A percentile compares a stretch with the other conserved stretches of the same genome.
These are phyloP conservation scores for Scartelaos histophorus DNA, from an alignment of 2,113 vertebrate species.

Conservation along the genomic window DNA sequence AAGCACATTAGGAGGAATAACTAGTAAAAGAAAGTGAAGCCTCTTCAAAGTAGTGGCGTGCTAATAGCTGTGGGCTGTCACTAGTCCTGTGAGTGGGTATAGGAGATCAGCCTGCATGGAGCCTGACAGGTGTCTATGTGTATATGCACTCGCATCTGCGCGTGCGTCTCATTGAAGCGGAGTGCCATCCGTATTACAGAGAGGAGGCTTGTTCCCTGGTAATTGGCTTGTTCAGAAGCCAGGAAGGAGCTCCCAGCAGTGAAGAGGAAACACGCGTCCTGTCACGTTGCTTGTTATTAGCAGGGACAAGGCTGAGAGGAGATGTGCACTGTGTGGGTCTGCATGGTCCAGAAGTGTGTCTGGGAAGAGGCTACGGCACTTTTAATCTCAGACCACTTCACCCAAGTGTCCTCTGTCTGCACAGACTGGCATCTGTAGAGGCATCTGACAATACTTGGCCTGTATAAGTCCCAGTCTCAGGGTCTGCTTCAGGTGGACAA, in stretches of 20 bases:
- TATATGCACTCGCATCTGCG: conserved; percentile 52
- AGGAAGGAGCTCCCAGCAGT: conserved; percentile 74
- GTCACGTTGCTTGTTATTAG: conserved; percentile 78
- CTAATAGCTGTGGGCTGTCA: conserved; percentile 80
- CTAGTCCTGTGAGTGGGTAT: conserved; percentile 67
- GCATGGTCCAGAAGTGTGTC: conserved; percentile 50
- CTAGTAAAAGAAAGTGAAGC: conserved; percentile 74
- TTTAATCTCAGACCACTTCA: conserved; percentile 57
- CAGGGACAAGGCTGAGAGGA: conserved; percentile 70
- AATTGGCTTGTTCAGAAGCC: conserved; percentile 79
- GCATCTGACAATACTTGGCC: conserved; percentile 51
- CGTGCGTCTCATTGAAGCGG: conserved; percentile 48
- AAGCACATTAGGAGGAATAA: conserved; percentile 76
- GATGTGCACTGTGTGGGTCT: conserved; percentile 44
- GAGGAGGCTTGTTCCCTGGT: conserved; percentile 76
- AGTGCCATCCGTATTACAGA: conserved; percentile 74
- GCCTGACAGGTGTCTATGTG: conserved; percentile 71
- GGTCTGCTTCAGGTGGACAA: conserved; percentile 37
- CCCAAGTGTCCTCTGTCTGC: conserved; percentile 59
- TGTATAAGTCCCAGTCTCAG: conserved; percentile 16
- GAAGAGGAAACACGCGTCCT: conserved; percentile 74
- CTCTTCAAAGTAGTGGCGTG: conserved; percentile 73
- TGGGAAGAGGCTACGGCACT: conserved; percentile 43
- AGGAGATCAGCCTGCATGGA: conserved; percentile 68
- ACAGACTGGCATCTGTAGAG: conserved; percentile 42